Evolutionary conservation across 2,888 invertebrate genomes (phyloP), one percentile per base, ranked within the genome.

Genomic region (Ochropleura plecta): DNA sequence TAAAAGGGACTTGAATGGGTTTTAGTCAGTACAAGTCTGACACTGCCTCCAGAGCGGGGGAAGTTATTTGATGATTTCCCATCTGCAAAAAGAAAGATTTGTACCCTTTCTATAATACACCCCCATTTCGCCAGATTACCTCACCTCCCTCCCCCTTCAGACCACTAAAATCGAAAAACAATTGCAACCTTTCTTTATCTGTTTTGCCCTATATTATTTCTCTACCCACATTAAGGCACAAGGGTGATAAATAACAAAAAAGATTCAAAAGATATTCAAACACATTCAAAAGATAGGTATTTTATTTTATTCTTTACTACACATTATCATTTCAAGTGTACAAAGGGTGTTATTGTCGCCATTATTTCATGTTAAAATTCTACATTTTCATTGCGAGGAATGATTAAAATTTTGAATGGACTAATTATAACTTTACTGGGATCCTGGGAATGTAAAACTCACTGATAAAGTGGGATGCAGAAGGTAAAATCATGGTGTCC

Each of bases 391-490:
- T 72, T 78, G 70, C 66, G 69, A 57, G 67, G 44, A 74, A 78
- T 78, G 78, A 79, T 78, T 82, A 82, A 80, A 85, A 86, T 86
- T 83, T 82, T 67, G 78, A 79, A 79, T 78, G 73, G 65, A 78
- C 82, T 86, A 79, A 86, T 85, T 85, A 86, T 84, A 79, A 86
- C 85, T 84, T 85, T 65, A 69, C 76, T 63, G 51, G 57, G 40
- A 46, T 55, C 46, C 48, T 70, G 49, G 20, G 55, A 40, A 49
- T 65, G 59, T 71, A n/a, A 46, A 51, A 51, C 42, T 44, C 62
- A 63, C 6, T 6, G 18, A 0, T 16, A 51, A 57, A 16, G 14
- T 20, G 14, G 0, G 0, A 40, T 14, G 3, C 71, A 83, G 84
- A 82, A 83, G 59, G 62, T 7, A 0, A 5, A 63, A 14, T 49